Conservation (phyloP, 35 echinoderm and acorn worm species). For the Ophioderma brevispina region DNA sequence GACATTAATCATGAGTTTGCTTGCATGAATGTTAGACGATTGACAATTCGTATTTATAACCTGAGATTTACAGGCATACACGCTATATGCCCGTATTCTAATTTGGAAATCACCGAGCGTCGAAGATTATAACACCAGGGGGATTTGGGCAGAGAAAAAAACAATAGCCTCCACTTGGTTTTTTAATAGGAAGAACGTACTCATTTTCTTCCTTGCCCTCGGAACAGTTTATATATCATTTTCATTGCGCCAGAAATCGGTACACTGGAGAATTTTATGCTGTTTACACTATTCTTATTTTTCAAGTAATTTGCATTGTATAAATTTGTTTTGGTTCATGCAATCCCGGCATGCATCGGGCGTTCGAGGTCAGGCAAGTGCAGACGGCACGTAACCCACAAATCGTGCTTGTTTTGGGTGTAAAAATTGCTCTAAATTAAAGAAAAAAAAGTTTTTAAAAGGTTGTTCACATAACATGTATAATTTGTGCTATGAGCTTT, state of each 20-base stretch:
- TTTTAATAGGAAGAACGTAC: not conserved
- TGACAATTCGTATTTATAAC: no score
- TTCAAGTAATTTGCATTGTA: constrained; percentile 5
- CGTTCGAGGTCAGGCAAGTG: not conserved
- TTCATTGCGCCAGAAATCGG: not conserved
- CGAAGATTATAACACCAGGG: not conserved
- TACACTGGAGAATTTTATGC: not conserved
- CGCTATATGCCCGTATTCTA: no score
- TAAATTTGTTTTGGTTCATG: not conserved
- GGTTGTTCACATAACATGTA: no score
- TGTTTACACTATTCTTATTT: constrained; percentile 1
- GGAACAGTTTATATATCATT: constrained; percentile 4
- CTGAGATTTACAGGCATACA: no score
- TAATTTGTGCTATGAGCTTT: no score
- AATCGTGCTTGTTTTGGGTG: no score
- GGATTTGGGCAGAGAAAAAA: not conserved
- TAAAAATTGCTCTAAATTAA: no score
- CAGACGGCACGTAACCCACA: not conserved
- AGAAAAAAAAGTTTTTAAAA: no score
- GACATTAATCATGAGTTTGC: no score
- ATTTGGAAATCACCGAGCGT: not conserved
- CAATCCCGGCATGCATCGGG: not conserved
- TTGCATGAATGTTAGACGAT: not conserved
- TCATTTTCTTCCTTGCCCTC: not conserved
- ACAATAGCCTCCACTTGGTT: not conserved